Base-by-base conservation (phyloP, 1,140 invertebrate species). In the Sweltsa coloradensis region DNA sequence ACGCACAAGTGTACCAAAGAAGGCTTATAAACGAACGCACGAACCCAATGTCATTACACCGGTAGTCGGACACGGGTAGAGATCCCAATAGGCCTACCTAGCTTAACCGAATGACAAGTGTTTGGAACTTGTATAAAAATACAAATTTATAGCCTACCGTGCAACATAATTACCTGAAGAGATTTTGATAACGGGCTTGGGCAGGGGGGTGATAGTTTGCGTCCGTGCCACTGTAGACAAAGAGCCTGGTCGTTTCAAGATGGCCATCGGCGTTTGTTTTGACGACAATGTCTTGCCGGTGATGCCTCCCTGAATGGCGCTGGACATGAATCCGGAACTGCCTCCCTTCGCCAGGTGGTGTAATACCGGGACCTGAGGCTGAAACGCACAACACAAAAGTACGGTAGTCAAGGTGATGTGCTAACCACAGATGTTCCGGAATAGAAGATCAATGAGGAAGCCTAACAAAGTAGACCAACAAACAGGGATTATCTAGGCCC, bases 111-210 rank as follows among this genome's bases (percentile, higher is more conserved):
- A n/a, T n/a, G n/a, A n/a, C n/a, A n/a, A n/a, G n/a, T n/a, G n/a
- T n/a, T n/a, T n/a, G n/a, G n/a, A n/a, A n/a, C n/a, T n/a, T n/a
- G n/a, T n/a, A n/a, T n/a, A n/a, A n/a, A n/a, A n/a, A n/a, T n/a
- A n/a, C n/a, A n/a, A n/a, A n/a, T n/a, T n/a, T n/a, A n/a, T n/a
- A n/a, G n/a, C n/a, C n/a, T n/a, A n/a, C n/a, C n/a, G n/a, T n/a
- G n/a, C n/a, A n/a, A n/a, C n/a, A n/a, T n/a, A n/a, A n/a, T 36
- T 41, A 47, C 46, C 46, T 27, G 62, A 59, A 16, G 74, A 74
- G 55, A 83, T 79, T 61, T 85, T 85, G 11, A 82, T 74, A 1
- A 81, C 71, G 23, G 82, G 79, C 60, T 85, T 85, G 5, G 81
- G 78, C 51, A 83, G 75, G n/a, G n/a, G n/a, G 26, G 75, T 75